These are phyloP conservation scores for Heterodera schachtii DNA, from an alignment of 1,140 invertebrate genomes.

Conservation along the genomic window DNA sequence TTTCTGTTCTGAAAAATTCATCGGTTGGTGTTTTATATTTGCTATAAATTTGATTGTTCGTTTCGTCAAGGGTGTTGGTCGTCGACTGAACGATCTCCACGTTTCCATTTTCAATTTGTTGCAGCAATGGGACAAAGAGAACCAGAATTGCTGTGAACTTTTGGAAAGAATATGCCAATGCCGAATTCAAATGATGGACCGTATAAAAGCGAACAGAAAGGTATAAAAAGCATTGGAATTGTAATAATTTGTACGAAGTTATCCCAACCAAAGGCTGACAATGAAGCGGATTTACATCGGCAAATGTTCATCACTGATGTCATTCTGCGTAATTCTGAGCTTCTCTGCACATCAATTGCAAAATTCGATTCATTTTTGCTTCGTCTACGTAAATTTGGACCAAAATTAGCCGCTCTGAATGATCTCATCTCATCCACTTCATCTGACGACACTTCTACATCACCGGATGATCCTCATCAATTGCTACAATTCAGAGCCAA, in stretches of 20 bases:
- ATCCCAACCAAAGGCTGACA: too few species aligned
- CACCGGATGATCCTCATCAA: background rate
- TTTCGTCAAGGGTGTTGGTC: background rate
- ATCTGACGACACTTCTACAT: background rate
- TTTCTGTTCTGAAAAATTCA: background rate
- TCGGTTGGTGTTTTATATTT: background rate
- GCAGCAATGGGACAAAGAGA: conserved; percentile 12
- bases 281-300: background rate
- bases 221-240: background rate
- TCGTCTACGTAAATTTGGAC: background rate
- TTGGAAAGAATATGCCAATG: background rate
- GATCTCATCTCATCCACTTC: background rate
- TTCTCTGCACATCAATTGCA: background rate
- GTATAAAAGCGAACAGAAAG: background rate
- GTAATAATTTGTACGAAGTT: background rate
- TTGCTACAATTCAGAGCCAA: background rate
- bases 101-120: conserved; percentile 12
- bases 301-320: conserved; percentile 17
- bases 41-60: background rate
- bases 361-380: background rate
- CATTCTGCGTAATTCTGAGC: conserved; percentile 17
- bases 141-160: background rate
- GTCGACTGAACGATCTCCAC: conserved; percentile 8
- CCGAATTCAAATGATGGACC: conserved; percentile 11
- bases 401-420: background rate